phyloP scores from a whole-genome alignment of 2,113 vertebrate genomes.

The Osmerus eperlanus region DNA sequence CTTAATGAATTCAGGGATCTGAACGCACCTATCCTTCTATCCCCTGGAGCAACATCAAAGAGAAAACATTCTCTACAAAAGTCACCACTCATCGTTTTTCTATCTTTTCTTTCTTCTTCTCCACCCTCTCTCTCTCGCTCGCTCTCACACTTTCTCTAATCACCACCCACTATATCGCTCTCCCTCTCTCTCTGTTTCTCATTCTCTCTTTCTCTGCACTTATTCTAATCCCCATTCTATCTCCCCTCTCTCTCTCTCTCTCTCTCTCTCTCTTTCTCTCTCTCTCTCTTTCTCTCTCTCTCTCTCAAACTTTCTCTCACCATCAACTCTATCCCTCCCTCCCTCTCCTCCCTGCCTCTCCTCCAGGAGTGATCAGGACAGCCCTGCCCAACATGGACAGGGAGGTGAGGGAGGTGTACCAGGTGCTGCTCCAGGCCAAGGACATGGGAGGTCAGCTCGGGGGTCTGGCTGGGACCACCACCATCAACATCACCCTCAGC shows the following conservation, averaged over 20 bases:
- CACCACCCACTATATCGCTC: not conserved
- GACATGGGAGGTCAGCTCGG: slow-evolving; percentile 96
- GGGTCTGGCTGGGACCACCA: slow-evolving; percentile 88
- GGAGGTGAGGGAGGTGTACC: slow-evolving; percentile 89
- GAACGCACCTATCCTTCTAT: slow-evolving; percentile 11
- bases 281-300: not conserved
- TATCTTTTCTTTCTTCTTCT: not conserved
- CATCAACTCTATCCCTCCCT: not conserved
- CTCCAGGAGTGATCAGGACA: slow-evolving; percentile 85
- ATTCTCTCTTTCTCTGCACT: not conserved
- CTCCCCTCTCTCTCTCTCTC: not conserved
- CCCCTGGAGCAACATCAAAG: slow-evolving; percentile 18
- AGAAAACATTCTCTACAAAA: not conserved
- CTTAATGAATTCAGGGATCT: slow-evolving; percentile 28
- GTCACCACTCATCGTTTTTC: not conserved
- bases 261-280: not conserved
- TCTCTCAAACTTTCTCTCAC: not conserved
- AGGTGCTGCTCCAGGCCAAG: slow-evolving; percentile 93
- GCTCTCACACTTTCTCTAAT: not conserved
- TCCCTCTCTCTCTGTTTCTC: not conserved
- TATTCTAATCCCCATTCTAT: not conserved
- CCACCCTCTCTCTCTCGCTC: not conserved
- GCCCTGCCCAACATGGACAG: slow-evolving; percentile 96
- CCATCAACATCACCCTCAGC: slow-evolving; percentile 87
- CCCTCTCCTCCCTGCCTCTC: not conserved